Conservation (phyloP, 1,140 invertebrate genomes). For the Papilio machaon region DNA sequence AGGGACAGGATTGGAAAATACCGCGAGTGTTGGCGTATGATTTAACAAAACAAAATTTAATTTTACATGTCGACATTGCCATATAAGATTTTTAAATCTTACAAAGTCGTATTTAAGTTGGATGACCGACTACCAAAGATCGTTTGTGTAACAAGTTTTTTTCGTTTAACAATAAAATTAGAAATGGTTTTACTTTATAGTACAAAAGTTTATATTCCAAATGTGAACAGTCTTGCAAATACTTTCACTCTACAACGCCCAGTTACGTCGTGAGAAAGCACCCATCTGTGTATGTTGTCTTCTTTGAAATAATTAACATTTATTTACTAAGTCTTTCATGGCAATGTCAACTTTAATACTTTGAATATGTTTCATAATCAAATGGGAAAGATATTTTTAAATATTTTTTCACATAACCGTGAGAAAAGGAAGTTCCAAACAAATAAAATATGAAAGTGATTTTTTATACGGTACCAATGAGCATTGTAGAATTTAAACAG, state of each 20-base stretch:
- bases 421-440: neutral
- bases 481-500: too few relatives aligned
- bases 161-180: neutral
- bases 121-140: neutral
- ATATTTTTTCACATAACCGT: neutral
- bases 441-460: neutral
- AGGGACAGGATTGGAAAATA: neutral
- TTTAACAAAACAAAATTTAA: too few relatives aligned
- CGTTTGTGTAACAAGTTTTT: neutral
- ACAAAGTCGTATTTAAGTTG: neutral
- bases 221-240: constrained; percentile 14
- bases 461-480: too few relatives aligned
- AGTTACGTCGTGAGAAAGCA: constrained; percentile 22
- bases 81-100: neutral
- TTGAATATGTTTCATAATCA: neutral
- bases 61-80: neutral
- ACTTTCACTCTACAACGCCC: constrained; percentile 2
- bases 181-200: constrained; percentile 2
- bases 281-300: constrained; percentile 14
- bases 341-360: neutral
- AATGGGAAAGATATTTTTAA: neutral
- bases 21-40: too few relatives aligned
- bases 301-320: constrained; percentile 5
- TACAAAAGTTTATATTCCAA: constrained; percentile 15
- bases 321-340: neutral